These are phyloP conservation scores for Drosophila navojoa DNA, from an alignment of 1,140 invertebrate genomes.

Conservation along the genomic window DNA sequence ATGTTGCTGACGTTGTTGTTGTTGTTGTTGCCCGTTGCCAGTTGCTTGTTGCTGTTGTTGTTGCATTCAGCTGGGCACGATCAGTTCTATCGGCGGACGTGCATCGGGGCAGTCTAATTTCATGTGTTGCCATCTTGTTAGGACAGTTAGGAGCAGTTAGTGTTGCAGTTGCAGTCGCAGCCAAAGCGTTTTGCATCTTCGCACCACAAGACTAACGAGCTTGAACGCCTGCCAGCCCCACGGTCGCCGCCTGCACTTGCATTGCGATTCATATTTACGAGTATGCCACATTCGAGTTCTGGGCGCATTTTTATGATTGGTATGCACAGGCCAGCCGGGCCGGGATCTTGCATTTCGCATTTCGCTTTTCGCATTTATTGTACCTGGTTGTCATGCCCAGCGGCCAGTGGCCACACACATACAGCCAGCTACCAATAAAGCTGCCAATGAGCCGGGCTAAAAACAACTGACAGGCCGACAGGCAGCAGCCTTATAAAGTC, in stretches of 20 bases:
- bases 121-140: slow-evolving; percentile 79
- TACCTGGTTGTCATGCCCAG: slow-evolving; percentile 27
- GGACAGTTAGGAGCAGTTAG: slow-evolving; percentile 54
- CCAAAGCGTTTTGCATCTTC: slow-evolving; percentile 75
- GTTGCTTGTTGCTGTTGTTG: slow-evolving; percentile 53
- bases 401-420: slow-evolving; percentile 53
- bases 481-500: slow-evolving; percentile 47
- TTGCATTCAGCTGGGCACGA: slow-evolving; percentile 64
- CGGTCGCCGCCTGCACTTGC: slow-evolving; percentile 55
- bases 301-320: slow-evolving; percentile 66
- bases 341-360: not conserved
- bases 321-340: slow-evolving; percentile 45
- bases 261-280: slow-evolving; percentile 73
- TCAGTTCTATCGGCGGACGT: slow-evolving; percentile 77
- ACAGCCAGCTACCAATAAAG: slow-evolving; percentile 63
- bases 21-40: slow-evolving; percentile 25
- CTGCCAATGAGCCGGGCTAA: slow-evolving; percentile 73
- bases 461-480: slow-evolving; percentile 67
- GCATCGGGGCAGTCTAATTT: slow-evolving; percentile 80
- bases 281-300: slow-evolving; percentile 32
- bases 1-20: slow-evolving; percentile 25
- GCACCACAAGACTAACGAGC: slow-evolving; percentile 71
- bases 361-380: not conserved
- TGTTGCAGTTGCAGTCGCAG: slow-evolving; percentile 18
- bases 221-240: slow-evolving; percentile 10